A percentile compares a stretch with the other conserved stretches of the same genome.
phyloP scores from a whole-genome alignment of 1,140 invertebrate species.

The Drosophila carrolli region DNA sequence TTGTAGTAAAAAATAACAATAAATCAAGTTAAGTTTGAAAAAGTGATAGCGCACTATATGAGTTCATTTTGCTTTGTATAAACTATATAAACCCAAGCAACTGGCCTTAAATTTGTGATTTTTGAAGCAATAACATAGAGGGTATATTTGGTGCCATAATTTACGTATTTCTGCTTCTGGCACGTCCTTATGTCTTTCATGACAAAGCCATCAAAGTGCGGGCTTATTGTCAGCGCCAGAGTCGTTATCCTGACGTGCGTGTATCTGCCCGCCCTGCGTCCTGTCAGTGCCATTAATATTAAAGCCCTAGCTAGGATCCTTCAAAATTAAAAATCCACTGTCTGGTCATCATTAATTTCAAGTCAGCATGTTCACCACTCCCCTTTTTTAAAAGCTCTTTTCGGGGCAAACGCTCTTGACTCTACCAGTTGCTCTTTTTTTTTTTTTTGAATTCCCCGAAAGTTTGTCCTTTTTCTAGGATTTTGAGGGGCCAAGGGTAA shows the following conservation, averaged over 20 bases:
- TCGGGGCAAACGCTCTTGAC: neutral
- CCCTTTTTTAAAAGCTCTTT: neutral
- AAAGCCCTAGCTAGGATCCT: slow-evolving; percentile 13
- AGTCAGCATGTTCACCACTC: slow-evolving; percentile 15
- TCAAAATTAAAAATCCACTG: slow-evolving; percentile 61
- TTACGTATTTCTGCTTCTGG: neutral
- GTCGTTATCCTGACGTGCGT: slow-evolving; percentile 44
- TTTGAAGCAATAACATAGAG: neutral
- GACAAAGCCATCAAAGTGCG: slow-evolving; percentile 49
- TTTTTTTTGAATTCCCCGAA: neutral
- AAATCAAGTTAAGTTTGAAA: too few relatives aligned
- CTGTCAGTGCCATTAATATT: slow-evolving; percentile 50
- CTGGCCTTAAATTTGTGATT: too few relatives aligned
- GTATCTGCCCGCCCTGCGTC: slow-evolving; percentile 18
- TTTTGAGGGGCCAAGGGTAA: neutral
- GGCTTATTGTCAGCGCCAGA: slow-evolving; percentile 48
- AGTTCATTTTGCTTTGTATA: too few relatives aligned
- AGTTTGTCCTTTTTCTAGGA: slow-evolving; percentile 8
- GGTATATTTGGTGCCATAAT: neutral
- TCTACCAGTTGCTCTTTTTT: neutral
- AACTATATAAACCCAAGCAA: too few relatives aligned
- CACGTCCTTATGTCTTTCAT: slow-evolving; percentile 31
- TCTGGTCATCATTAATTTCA: slow-evolving; percentile 73
- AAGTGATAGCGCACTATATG: too few relatives aligned
- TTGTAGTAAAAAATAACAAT: too few relatives aligned